Base-by-base conservation (phyloP, 2,113 vertebrate genomes). In the Zonotrichia leucophrys region DNA sequence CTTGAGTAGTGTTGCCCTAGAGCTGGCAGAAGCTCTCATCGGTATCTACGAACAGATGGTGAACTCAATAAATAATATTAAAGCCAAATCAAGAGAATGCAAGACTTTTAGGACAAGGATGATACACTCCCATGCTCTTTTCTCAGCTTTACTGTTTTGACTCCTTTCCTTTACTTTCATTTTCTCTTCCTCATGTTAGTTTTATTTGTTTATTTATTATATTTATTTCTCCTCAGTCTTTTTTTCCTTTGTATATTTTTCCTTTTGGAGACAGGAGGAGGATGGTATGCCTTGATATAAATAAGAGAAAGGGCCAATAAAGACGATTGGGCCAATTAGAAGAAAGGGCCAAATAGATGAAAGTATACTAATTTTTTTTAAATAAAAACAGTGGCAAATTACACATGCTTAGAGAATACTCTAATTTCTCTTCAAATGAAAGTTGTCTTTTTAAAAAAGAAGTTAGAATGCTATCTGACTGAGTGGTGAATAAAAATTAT, bases 11-110 rank as follows among this genome's bases (percentile, higher is more conserved):
- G 35, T 60, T 93, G 63, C 47, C 72, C 37, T 49, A 74, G 63
- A 58, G 49, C 46, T 80, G 79, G 47, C 46, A 76, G 68, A 91
- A 94, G 60, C 17, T 58, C 52, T 93, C 17, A 63, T 9, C 0
- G 0, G 24, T 83, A 31, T 74, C 49, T 74, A 11, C 8, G 30
- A 92, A 85, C 76, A 90, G 80, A 83, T 63, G 49, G 62, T 20
- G 94, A 77, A 52, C 60, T 87, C 76, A 75, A 52, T 64, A 89
- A 93, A 86, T 67, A 93, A 70, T 63, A 72, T 35, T 84, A 80
- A 84, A 94, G 15, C 28, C 35, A 77, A 19, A 27, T 81, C 60
- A 67, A 78, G 50, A 83, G 60, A 89, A 73, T 28, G 8, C 2
- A 58, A 42, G 30, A 44, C 13, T 89, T 92, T 62, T 79, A 83